phyloP scores from a whole-genome alignment of 1,140 invertebrate genomes.

The Solenopsis fugax region DNA sequence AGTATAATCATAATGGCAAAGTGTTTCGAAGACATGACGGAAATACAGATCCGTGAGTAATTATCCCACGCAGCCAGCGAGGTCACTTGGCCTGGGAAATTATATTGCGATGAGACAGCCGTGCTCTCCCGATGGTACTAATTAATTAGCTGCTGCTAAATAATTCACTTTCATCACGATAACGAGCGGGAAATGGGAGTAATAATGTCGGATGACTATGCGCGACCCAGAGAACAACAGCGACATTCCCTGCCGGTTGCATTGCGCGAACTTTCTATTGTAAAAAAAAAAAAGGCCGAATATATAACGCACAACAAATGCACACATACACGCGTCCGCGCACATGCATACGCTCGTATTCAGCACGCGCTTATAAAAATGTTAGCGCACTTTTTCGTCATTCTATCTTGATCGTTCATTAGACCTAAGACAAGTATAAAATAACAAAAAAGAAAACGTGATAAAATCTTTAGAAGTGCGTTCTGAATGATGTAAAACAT shows the following conservation, averaged over 20 bases:
- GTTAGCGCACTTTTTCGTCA: too few species aligned
- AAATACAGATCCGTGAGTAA: constrained; percentile 45
- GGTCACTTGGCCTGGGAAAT: constrained; percentile 60
- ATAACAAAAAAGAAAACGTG: too few species aligned
- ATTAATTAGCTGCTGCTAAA: constrained; percentile 70
- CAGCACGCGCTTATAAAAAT: too few species aligned
- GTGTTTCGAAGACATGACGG: constrained; percentile 56
- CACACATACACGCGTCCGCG: neutral
- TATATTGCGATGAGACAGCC: constrained; percentile 34
- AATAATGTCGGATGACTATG: constrained; percentile 58
- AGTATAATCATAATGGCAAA: neutral
- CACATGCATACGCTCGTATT: neutral
- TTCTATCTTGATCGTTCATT: too few species aligned
- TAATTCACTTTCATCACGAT: constrained; percentile 73
- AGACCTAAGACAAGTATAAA: too few species aligned
- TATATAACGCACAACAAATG: too few species aligned
- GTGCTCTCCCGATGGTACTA: constrained; percentile 55
- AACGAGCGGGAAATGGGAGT: constrained; percentile 51
- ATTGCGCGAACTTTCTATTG: constrained; percentile 15
- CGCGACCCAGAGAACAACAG: constrained; percentile 28
- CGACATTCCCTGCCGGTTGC: constrained; percentile 28
- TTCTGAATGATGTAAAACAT: too few species aligned
- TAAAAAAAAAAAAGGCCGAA: constrained; percentile 22
- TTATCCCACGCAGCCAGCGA: constrained; percentile 48
- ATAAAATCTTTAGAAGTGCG: too few species aligned